Conservation (phyloP, 2,888 invertebrate genomes). For the Lasioglossum zephyrum region DNA sequence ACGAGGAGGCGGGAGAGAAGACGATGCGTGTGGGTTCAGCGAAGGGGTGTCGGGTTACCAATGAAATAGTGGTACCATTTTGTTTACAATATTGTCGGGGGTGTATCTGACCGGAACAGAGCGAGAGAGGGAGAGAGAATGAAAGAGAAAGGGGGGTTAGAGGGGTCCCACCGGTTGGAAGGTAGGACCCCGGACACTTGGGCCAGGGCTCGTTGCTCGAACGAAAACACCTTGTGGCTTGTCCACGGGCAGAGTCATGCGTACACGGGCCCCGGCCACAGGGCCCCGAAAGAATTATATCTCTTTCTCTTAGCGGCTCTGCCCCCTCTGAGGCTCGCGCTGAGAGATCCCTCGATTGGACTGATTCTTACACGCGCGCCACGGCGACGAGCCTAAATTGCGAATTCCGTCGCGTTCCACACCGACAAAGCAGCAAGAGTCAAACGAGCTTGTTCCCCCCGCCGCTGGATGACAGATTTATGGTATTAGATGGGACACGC, state of each 20-base stretch:
- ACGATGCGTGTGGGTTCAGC: constrained; percentile 82
- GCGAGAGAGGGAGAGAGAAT: constrained; percentile 27
- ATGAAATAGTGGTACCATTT: constrained; percentile 84
- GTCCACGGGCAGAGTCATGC: constrained; percentile 75
- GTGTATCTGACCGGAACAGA: constrained; percentile 66
- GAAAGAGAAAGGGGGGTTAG: constrained; percentile 44
- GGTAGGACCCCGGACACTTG: constrained; percentile 39
- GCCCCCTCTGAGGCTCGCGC: not conserved
- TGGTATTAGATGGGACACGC: constrained; percentile 61
- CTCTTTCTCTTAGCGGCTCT: constrained; percentile 55
- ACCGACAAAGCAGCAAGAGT: constrained; percentile 59
- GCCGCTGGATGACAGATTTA: constrained; percentile 60
- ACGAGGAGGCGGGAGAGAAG: constrained; percentile 53
- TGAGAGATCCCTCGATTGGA: constrained; percentile 63
- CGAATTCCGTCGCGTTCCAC: constrained; percentile 61
- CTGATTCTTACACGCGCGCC: constrained; percentile 64
- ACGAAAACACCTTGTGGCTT: constrained; percentile 65
- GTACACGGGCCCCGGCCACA: constrained; percentile 71
- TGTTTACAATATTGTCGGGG: constrained; percentile 83
- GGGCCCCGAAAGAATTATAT: constrained; percentile 77
- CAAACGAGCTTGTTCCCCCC: constrained; percentile 57
- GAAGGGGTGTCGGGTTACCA: constrained; percentile 82
- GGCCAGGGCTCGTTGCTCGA: constrained; percentile 57
- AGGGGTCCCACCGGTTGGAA: constrained; percentile 37
- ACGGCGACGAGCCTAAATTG: constrained; percentile 54